These are phyloP conservation scores for Hirtodrosophila duncani DNA, from an alignment of 2,888 invertebrate species.

Conservation along the genomic window DNA sequence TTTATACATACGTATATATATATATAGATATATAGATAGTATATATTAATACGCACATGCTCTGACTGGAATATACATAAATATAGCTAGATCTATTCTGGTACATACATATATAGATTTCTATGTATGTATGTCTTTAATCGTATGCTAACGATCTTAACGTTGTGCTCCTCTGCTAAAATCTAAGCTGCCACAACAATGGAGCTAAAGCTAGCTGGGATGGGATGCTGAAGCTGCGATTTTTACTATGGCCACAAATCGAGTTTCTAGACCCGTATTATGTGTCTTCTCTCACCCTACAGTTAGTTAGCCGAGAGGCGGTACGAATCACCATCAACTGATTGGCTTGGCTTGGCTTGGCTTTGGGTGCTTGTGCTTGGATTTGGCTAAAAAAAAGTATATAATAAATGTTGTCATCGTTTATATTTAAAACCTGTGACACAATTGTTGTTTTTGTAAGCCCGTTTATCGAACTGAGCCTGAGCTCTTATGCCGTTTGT, in stretches of 20 bases:
- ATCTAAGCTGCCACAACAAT: constrained; percentile 34
- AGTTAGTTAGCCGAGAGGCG: neutral
- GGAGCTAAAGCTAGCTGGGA: constrained; percentile 37
- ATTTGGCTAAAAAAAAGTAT: too few species aligned
- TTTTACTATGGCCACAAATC: constrained; percentile 18
- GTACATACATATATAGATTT: constrained; percentile 1
- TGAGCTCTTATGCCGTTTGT: too few species aligned
- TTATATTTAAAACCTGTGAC: constrained; percentile 72
- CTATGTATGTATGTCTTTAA: constrained; percentile 34
- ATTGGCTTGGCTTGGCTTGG: constrained; percentile 50
- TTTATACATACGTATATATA: too few species aligned
- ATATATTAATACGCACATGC: constrained; percentile 4
- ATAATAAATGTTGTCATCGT: constrained; percentile 62
- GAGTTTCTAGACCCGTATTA: constrained; percentile 28
- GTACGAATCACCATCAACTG: neutral
- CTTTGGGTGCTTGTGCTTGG: neutral
- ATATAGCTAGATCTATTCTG: constrained; percentile 10
- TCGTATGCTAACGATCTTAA: constrained; percentile 62
- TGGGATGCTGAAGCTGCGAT: constrained; percentile 5
- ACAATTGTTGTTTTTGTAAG: constrained; percentile 68
- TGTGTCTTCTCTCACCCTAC: constrained; percentile 30
- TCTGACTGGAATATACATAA: constrained; percentile 6
- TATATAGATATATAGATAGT: too few species aligned
- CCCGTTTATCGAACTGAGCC: constrained; percentile 35
- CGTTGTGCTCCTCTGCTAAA: constrained; percentile 36